These are phyloP conservation scores for Tichodroma muraria DNA, from an alignment of 2,113 vertebrate species.

Conservation along the genomic window DNA sequence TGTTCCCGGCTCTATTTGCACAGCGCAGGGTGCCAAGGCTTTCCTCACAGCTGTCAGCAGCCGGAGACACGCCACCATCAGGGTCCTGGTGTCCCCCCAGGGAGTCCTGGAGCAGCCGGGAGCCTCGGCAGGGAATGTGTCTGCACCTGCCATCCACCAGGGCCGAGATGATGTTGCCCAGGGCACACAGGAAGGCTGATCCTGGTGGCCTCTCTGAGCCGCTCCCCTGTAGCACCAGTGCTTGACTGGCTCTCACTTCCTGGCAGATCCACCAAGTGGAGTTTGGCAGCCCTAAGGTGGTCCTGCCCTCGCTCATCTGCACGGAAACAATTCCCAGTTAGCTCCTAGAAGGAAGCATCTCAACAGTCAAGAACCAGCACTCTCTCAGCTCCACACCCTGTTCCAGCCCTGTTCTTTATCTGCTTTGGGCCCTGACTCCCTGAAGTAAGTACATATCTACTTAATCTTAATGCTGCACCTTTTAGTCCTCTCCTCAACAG, in stretches of 20 bases:
- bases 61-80: constrained; percentile 88
- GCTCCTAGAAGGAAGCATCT: neutral
- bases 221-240: constrained; percentile 81
- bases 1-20: constrained; percentile 83
- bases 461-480: no score
- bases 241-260: constrained; percentile 91
- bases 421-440: no score
- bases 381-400: no score
- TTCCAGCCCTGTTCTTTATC: no score
- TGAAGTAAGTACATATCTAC: no score
- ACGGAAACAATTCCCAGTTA: neutral
- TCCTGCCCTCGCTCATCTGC: no score
- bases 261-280: constrained; percentile 87
- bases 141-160: constrained; percentile 82
- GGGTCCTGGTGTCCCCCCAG: constrained; percentile 86
- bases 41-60: constrained; percentile 86
- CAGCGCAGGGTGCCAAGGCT: constrained; percentile 84
- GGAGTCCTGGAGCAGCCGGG: constrained; percentile 88
- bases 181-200: constrained; percentile 87
- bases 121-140: constrained; percentile 86
- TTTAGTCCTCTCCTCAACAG: no score
- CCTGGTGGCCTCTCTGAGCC: constrained; percentile 86
- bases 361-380: neutral
- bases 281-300: constrained; percentile 82
- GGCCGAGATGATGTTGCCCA: constrained; percentile 88